These are phyloP conservation scores for Probaryconus sp. DNA, from an alignment of 1,140 invertebrate genomes.

Conservation along the genomic window DNA sequence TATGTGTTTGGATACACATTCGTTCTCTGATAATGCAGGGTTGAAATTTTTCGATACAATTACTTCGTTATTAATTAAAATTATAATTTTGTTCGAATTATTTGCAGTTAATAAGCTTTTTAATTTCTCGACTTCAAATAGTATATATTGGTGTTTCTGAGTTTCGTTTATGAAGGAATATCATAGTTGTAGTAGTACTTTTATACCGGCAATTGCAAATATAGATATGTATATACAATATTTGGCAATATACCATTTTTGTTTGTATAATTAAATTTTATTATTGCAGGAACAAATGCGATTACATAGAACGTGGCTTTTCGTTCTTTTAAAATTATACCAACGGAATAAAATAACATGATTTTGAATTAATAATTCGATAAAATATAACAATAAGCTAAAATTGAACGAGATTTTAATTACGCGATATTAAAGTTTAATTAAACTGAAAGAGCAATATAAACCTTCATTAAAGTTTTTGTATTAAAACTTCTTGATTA, in stretches of 20 bases:
- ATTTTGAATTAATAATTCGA: slow-evolving; percentile 43
- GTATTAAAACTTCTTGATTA: slow-evolving; percentile 50
- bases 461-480: slow-evolving; percentile 50
- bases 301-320: too few relatives aligned
- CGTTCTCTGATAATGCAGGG: too few relatives aligned
- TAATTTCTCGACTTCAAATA: too few relatives aligned
- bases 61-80: slow-evolving; percentile 12
- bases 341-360: slow-evolving; percentile 25
- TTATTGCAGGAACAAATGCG: slow-evolving; percentile 17
- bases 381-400: slow-evolving; percentile 34
- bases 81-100: slow-evolving; percentile 2
- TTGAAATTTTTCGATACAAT: neutral
- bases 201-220: too few relatives aligned
- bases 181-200: too few relatives aligned
- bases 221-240: too few relatives aligned
- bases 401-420: slow-evolving; percentile 51
- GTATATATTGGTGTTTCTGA: slow-evolving; percentile 4
- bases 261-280: slow-evolving; percentile 14
- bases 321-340: slow-evolving; percentile 2
- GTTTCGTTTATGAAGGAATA: slow-evolving; percentile 8
- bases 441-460: slow-evolving; percentile 48
- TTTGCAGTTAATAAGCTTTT: neutral
- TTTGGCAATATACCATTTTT: too few relatives aligned
- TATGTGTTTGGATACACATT: too few relatives aligned
- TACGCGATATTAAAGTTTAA: slow-evolving; percentile 51